phyloP scores from a whole-genome alignment of 2,113 vertebrate genomes.

The Thamnophis sirtalis region DNA sequence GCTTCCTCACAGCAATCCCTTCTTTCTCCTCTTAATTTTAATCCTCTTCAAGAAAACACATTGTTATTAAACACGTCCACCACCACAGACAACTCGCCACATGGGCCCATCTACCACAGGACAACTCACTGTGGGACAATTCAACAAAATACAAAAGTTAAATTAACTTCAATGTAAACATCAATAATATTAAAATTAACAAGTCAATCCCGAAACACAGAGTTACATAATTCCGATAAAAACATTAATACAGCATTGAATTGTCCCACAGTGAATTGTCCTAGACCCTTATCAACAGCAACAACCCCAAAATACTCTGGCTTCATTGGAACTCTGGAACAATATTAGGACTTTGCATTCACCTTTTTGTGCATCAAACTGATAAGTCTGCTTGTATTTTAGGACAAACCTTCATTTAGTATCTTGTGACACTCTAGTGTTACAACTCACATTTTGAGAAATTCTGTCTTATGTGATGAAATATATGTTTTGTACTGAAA shows the following conservation, averaged over 20 bases:
- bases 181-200: background rate
- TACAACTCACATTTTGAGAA: background rate
- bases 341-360: background rate
- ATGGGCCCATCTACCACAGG: background rate
- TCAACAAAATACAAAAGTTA: background rate
- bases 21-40: background rate
- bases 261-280: background rate
- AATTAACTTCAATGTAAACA: background rate
- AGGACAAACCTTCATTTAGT: background rate
- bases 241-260: background rate
- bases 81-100: background rate
- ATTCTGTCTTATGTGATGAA: background rate
- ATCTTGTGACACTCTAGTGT: background rate
- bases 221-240: background rate
- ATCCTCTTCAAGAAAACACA: background rate
- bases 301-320: background rate
- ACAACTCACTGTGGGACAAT: background rate
- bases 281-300: background rate
- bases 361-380: background rate
- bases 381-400: background rate
- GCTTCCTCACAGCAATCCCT: background rate
- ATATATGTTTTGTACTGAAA: background rate
- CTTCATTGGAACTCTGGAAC: background rate
- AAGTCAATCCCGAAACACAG: background rate
- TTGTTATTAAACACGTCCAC: background rate